Evolutionary conservation across 2,113 vertebrate genomes (phyloP).

Genomic region (Pollimyrus isidori): DNA sequence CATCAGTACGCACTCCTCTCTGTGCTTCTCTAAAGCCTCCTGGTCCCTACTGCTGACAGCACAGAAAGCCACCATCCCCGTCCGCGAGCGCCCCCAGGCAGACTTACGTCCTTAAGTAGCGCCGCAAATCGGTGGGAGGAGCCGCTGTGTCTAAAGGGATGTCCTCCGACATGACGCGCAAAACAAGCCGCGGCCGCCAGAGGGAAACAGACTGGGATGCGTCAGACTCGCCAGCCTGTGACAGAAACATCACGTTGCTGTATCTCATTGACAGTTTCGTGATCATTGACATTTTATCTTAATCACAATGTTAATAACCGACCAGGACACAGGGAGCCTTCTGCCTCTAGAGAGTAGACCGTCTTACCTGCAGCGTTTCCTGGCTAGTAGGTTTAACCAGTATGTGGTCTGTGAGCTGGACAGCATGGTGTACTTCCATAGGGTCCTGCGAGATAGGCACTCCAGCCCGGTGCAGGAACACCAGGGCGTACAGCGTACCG

Average conservation of each 20-base stretch:
- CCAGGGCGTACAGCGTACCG: conserved; percentile 80
- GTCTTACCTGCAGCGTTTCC: conserved; percentile 61
- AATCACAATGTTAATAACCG: background rate
- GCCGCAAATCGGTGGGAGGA: conserved; percentile 83
- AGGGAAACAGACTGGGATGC: conserved; percentile 81
- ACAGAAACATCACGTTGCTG: conserved; percentile 37
- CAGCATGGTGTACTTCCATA: conserved; percentile 79
- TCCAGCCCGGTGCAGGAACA: conserved; percentile 86
- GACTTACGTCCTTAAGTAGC: conserved; percentile 82
- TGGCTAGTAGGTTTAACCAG: conserved; percentile 77
- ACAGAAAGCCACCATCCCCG: background rate
- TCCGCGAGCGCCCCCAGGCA: background rate
- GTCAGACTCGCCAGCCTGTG: conserved; percentile 33
- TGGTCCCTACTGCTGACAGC: background rate
- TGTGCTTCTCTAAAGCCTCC: background rate
- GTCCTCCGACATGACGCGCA: conserved; percentile 85
- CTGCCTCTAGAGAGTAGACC: background rate
- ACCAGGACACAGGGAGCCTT: background rate
- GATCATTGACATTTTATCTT: background rate
- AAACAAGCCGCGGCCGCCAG: conserved; percentile 82
- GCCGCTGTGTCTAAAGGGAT: conserved; percentile 82
- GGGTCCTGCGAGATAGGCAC: conserved; percentile 78
- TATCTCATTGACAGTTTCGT: conserved; percentile 33
- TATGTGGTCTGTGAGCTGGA: conserved; percentile 89
- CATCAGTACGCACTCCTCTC: background rate